Conservation (phyloP, 1,140 invertebrate species). For the Micrasema longulum region DNA sequence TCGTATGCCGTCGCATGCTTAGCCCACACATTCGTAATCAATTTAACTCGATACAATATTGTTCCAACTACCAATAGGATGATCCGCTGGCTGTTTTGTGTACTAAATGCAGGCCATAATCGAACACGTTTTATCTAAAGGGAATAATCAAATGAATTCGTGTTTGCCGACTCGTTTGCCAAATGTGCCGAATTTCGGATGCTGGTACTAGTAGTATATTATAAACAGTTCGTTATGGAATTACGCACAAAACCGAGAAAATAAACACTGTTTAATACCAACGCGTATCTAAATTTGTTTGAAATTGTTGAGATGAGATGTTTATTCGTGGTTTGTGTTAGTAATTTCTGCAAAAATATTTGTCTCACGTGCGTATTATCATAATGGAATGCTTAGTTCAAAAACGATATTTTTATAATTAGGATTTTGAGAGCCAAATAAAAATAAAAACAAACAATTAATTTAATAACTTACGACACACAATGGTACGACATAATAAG, state of each 20-base stretch:
- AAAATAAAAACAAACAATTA: too few species aligned
- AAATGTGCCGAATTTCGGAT: constrained; percentile 16
- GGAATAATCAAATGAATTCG: constrained; percentile 51
- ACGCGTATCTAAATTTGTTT: neutral
- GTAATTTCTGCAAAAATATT: neutral
- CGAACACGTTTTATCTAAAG: constrained; percentile 50
- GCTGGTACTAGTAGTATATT: neutral
- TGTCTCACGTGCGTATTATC: too few species aligned
- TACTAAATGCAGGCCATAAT: constrained; percentile 48
- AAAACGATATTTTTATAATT: too few species aligned
- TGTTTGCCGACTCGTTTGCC: constrained; percentile 43
- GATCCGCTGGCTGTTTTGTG: constrained; percentile 26
- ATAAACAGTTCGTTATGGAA: constrained; percentile 44
- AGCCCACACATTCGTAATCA: constrained; percentile 44
- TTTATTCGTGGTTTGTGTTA: neutral
- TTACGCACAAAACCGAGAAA: constrained; percentile 17
- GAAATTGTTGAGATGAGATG: too few species aligned
- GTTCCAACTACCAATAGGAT: constrained; percentile 37
- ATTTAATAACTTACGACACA: too few species aligned
- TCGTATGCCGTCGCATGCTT: too few species aligned
- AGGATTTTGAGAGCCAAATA: too few species aligned
- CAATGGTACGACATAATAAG: too few species aligned
- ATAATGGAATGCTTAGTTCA: too few species aligned
- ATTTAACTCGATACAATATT: constrained; percentile 51
- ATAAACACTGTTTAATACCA: too few species aligned